Evolutionary conservation across 2,888 invertebrate genomes (phyloP).

Genomic region (Pecten maximus): DNA sequence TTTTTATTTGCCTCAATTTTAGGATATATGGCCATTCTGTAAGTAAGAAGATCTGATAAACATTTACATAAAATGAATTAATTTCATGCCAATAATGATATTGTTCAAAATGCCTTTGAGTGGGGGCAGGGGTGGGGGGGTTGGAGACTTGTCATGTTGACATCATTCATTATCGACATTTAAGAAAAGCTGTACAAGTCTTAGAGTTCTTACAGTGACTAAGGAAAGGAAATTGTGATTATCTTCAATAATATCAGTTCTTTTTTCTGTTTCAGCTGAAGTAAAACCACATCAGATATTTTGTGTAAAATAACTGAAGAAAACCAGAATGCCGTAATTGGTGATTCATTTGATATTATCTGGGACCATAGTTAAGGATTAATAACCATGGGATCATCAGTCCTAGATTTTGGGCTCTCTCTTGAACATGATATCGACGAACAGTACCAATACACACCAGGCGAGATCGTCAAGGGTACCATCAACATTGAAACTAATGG

Average conservation of each 20-base stretch:
- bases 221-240: no score
- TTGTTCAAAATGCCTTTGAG: no score
- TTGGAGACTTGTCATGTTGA: no score
- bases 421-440: constrained; percentile 82
- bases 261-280: constrained; percentile 19
- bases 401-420: constrained; percentile 73
- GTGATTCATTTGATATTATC: background rate
- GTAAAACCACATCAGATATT: background rate
- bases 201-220: no score
- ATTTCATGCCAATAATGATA: no score
- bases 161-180: no score
- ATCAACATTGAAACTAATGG: constrained; percentile 58
- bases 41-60: no score
- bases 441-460: constrained; percentile 82
- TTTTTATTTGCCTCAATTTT: no score
- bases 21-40: no score
- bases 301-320: background rate
- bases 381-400: constrained; percentile 51
- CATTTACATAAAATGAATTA: no score
- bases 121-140: no score
- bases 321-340: background rate
- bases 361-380: background rate
- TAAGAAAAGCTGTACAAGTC: no score
- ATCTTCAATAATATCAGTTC: background rate
- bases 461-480: constrained; percentile 78